Evolutionary conservation across 2,797 vertebrate species (phyloP), one percentile per base, ranked within the genome.

Genomic region (Sebastes iracundus): DNA sequence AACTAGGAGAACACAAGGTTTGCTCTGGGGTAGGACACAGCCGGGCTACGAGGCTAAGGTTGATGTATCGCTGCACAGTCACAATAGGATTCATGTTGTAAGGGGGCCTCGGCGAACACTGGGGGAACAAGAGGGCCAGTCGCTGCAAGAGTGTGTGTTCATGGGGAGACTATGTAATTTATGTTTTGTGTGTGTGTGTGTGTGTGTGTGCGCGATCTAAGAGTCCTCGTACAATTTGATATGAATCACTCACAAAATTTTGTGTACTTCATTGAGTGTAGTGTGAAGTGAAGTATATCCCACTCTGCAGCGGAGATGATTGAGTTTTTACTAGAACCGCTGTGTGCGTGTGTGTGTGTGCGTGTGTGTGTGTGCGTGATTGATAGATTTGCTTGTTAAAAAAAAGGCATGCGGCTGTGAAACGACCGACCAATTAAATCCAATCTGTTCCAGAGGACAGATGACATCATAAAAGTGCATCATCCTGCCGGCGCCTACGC

Each of bases 371-470:
- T 32, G 23, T 13, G 27, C 20, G 66, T 8, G 68, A 63, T 82
- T 88, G 84, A 91, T 84, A 77, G 81, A 81, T 78, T 61, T 56
- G 79, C 87, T 90, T 90, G 87, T 93, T 93, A 87, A 55, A 90
- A 92, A 88, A 82, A 63, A 80, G 77, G 58, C 75, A 79, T 77
- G 83, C 32, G 58, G 79, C 85, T 89, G 80, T 90, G 89, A 92
- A 93, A 92, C 74, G 75, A 87, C 77, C 60, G 18, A 75, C 86
- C 90, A 88, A 90, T 93, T 92, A 92, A 94, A 93, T 87, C 74
- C 90, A 94, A 90, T 93, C 90, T 94, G 91, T 87, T 93, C 80
- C 87, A 76, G 80, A 87, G 84, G 85, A 91, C 82, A 74, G 89
- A 91, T 90, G 88, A 89, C 84, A 91, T 86, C 86, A 88, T 92